Conservation (phyloP, 1,140 invertebrate genomes). For the Meloidogyne hapla region DNA sequence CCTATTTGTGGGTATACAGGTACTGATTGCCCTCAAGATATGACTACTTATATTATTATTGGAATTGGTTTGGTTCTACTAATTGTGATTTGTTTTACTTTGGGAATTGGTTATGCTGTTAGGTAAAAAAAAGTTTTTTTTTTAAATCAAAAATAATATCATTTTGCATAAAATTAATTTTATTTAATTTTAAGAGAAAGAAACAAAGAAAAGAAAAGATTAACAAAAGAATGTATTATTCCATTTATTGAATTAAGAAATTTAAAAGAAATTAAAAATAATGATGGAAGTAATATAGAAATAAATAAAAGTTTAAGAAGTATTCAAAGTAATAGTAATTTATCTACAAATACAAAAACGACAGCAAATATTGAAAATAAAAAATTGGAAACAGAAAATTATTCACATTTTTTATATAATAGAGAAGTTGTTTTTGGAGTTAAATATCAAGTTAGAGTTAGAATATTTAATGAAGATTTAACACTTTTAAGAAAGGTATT, state of each 20-base stretch:
- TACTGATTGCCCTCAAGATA: conserved; percentile 30
- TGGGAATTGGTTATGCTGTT: conserved; percentile 20
- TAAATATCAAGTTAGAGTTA: conserved; percentile 36
- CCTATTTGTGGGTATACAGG: conserved; percentile 49
- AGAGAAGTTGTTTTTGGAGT: conserved; percentile 50
- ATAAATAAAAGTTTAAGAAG: conserved; percentile 46
- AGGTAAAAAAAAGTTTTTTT: conserved; percentile 8
- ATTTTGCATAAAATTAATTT: neutral
- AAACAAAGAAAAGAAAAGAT: conserved; percentile 29
- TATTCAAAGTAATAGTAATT: conserved; percentile 38
- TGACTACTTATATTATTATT: conserved; percentile 33
- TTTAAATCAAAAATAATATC: too few relatives aligned
- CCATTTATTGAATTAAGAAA: conserved; percentile 30
- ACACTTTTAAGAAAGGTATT: conserved; percentile 23
- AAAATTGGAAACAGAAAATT: conserved; percentile 46
- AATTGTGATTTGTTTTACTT: conserved; percentile 16
- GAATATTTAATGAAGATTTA: conserved; percentile 35
- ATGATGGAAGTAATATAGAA: neutral
- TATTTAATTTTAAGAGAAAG: conserved; percentile 34
- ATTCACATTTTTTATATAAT: conserved; percentile 49
- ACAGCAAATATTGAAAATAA: conserved; percentile 8
- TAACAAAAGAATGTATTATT: conserved; percentile 40
- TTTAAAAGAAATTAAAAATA: conserved; percentile 16
- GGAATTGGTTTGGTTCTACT: conserved; percentile 28
- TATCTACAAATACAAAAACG: conserved; percentile 21